phyloP scores from a whole-genome alignment of 2,113 vertebrate genomes.

The Progne subis region DNA sequence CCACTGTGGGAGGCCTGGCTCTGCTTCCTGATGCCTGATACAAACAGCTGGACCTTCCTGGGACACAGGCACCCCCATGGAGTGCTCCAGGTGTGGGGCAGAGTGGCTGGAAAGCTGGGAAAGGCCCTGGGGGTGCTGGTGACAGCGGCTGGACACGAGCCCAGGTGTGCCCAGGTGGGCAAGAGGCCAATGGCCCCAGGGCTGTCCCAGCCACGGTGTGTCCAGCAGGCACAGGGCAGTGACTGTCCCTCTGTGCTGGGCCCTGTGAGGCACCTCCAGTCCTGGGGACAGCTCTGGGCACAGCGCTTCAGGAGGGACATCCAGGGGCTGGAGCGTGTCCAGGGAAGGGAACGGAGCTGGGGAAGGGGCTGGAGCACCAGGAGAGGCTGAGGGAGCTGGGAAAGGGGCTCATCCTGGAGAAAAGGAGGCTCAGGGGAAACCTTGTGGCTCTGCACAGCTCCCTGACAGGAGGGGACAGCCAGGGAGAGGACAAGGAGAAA shows the following conservation, averaged over 20 bases:
- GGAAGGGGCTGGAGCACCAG: neutral
- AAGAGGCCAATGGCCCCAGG: neutral
- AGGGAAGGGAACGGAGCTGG: too few relatives aligned
- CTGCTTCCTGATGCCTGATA: neutral
- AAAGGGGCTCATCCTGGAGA: too few relatives aligned
- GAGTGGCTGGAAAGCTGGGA: neutral
- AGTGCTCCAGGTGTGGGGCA: fast-evolving
- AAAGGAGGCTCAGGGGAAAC: neutral
- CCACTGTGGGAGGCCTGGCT: neutral
- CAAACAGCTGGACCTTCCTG: neutral
- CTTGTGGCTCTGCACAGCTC: neutral
- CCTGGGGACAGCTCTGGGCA: too few relatives aligned
- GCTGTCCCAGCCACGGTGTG: neutral
- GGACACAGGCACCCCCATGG: neutral
- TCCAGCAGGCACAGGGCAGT: neutral
- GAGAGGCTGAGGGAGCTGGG: neutral
- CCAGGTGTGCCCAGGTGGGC: neutral
- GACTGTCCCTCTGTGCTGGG: neutral
- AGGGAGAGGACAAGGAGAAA: fast-evolving
- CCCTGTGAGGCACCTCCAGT: neutral
- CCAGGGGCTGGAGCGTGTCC: too few relatives aligned
- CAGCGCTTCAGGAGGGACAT: too few relatives aligned
- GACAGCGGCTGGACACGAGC: fast-evolving
- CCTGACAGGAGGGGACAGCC: neutral
- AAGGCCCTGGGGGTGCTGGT: neutral